phyloP scores from a whole-genome alignment of 2,888 invertebrate species.

The Pristionchus mayeri region DNA sequence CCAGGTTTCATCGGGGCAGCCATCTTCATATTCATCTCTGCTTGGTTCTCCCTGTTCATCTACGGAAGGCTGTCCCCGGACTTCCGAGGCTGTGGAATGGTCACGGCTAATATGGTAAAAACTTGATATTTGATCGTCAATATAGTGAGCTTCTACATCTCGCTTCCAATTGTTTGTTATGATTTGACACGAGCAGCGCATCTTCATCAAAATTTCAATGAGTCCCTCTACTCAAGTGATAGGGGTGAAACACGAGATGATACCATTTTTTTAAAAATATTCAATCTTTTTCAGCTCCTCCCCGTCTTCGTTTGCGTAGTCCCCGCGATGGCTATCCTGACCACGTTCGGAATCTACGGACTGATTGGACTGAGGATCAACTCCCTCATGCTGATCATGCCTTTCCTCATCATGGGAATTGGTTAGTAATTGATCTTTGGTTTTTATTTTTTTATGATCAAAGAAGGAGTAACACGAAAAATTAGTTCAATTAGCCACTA shows the following conservation, averaged over 20 bases:
- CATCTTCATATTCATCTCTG: conserved; percentile 44
- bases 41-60: conserved; percentile 44
- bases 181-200: too few species aligned
- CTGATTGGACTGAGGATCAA: conserved; percentile 61
- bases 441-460: too few species aligned
- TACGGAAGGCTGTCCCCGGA: conserved; percentile 18
- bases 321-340: conserved; percentile 45
- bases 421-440: conserved; percentile 54
- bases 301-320: conserved; percentile 47
- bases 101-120: conserved; percentile 12
- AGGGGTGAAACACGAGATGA: too few species aligned
- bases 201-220: too few species aligned
- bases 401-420: conserved; percentile 75
- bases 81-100: background rate
- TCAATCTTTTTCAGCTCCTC: background rate
- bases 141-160: too few species aligned
- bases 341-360: conserved; percentile 49
- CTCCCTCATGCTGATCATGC: conserved; percentile 74
- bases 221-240: too few species aligned
- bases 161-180: too few species aligned
- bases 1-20: conserved; percentile 31
- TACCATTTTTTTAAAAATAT: too few species aligned
- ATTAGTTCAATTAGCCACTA: too few species aligned
- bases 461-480: too few species aligned
- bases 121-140: too few species aligned